These are phyloP conservation scores for Chromoteleia sp. DNA, from an alignment of 2,888 invertebrate species.

Conservation along the genomic window DNA sequence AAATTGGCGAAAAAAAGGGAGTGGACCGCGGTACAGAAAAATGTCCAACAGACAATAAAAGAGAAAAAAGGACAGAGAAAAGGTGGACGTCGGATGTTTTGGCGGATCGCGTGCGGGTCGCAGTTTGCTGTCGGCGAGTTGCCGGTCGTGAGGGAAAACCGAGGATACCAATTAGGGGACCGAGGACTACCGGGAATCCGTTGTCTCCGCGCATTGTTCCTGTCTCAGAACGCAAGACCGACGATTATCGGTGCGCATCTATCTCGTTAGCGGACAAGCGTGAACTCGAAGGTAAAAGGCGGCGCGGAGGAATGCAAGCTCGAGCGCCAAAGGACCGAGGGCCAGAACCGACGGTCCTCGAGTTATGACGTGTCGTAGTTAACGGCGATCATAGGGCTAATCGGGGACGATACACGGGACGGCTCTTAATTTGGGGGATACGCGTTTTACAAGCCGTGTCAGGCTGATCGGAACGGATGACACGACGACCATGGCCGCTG, in stretches of 20 bases:
- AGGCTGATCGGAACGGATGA: not conserved
- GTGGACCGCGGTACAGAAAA: constrained; percentile 1
- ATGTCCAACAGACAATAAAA: too few relatives aligned
- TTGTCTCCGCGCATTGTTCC: constrained; percentile 61
- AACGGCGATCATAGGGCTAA: constrained; percentile 61
- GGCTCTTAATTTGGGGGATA: constrained; percentile 53
- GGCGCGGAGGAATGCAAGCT: constrained; percentile 76
- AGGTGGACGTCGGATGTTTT: constrained; percentile 16
- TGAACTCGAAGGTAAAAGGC: constrained; percentile 73
- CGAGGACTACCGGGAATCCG: constrained; percentile 58
- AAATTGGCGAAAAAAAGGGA: too few relatives aligned
- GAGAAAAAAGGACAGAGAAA: too few relatives aligned
- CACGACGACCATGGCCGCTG: not conserved
- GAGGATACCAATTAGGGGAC: constrained; percentile 68
- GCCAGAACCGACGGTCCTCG: constrained; percentile 31
- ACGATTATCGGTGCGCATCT: constrained; percentile 79
- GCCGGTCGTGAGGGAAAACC: constrained; percentile 54
- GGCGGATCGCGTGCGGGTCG: constrained; percentile 44
- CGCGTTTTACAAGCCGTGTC: constrained; percentile 31
- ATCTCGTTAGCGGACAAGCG: constrained; percentile 80
- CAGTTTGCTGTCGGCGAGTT: constrained; percentile 17
- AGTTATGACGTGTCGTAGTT: constrained; percentile 65
- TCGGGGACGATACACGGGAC: constrained; percentile 45
- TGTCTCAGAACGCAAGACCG: constrained; percentile 47
- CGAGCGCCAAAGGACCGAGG: constrained; percentile 36